Percentiles rank a stretch among this genome's conserved stretches.
These are phyloP conservation scores for Oscheius sp. DNA, from an alignment of 2,888 invertebrate species.

Conservation along the genomic window DNA sequence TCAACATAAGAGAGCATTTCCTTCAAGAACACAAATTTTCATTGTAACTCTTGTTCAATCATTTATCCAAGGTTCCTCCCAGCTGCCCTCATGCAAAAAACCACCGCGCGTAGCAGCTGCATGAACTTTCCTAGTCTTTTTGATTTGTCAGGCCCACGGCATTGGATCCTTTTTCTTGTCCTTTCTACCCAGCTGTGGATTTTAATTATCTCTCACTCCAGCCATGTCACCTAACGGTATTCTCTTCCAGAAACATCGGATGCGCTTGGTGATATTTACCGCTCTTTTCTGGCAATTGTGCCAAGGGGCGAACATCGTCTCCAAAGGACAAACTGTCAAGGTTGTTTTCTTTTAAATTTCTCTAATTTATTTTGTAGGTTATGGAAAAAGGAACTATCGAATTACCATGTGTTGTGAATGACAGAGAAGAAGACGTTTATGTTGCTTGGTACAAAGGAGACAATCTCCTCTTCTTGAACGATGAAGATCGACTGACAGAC, in stretches of 20 bases:
- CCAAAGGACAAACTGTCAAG: constrained; percentile 7
- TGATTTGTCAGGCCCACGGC: background rate
- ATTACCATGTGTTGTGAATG: constrained; percentile 21
- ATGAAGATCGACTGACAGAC: constrained; percentile 24
- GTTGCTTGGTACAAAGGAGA: constrained; percentile 35
- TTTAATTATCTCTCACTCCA: background rate
- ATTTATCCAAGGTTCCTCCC: background rate
- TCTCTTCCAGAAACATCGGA: constrained; percentile 9
- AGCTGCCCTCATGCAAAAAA: background rate
- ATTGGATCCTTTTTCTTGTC: background rate
- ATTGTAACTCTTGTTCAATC: too few species aligned
- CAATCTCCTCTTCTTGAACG: constrained; percentile 31
- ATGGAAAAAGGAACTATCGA: constrained; percentile 11
- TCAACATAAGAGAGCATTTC: constrained; percentile 2
- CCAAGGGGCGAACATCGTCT: background rate
- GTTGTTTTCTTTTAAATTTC: background rate
- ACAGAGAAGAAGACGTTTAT: constrained; percentile 21
- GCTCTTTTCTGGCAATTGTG: background rate
- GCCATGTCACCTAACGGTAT: background rate
- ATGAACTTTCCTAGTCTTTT: constrained; percentile 7
- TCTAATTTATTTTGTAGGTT: constrained; percentile 17
- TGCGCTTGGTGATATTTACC: constrained; percentile 6
- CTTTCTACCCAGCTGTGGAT: background rate
- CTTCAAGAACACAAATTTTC: background rate
- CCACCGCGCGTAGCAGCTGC: background rate